Conservation (phyloP, 2,888 invertebrate species). For the Cerastoderma edule region DNA sequence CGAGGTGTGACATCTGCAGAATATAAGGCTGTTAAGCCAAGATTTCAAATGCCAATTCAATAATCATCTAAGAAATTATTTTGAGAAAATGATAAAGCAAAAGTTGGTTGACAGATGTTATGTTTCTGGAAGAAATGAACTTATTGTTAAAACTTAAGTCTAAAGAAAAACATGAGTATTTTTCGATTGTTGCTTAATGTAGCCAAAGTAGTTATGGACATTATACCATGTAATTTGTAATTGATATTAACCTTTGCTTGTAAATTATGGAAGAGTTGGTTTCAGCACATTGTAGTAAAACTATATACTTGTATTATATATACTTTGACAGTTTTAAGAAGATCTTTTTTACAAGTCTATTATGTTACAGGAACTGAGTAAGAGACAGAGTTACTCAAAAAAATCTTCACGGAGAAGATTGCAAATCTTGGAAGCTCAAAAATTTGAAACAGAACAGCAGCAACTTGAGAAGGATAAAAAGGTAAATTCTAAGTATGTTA, state of each 20-base stretch:
- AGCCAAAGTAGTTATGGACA: neutral
- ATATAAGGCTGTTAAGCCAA: too few relatives aligned
- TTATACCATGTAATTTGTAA: neutral
- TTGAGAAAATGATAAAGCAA: too few relatives aligned
- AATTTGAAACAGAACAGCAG: slow-evolving; percentile 70
- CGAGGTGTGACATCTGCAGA: too few relatives aligned
- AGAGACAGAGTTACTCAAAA: slow-evolving; percentile 68
- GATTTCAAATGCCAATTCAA: too few relatives aligned
- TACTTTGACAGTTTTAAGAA: too few relatives aligned
- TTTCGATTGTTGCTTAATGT: neutral
- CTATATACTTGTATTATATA: too few relatives aligned
- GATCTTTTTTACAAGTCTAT: neutral
- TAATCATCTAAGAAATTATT: too few relatives aligned
- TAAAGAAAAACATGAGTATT: neutral
- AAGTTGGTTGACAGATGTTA: too few relatives aligned
- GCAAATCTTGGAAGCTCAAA: slow-evolving; percentile 72
- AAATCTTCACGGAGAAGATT: slow-evolving; percentile 71
- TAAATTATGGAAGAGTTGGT: too few relatives aligned
- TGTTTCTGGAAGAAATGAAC: neutral
- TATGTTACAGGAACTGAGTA: slow-evolving; percentile 65
- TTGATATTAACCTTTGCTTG: too few relatives aligned
- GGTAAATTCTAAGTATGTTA: too few relatives aligned
- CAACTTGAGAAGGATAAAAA: slow-evolving; percentile 66
- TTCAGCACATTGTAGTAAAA: too few relatives aligned
- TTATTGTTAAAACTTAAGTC: neutral